A percentile compares a stretch with the other conserved stretches of the same genome.
Evolutionary conservation across 2,888 invertebrate species (phyloP).

Genomic region (Pollenia labialis): DNA sequence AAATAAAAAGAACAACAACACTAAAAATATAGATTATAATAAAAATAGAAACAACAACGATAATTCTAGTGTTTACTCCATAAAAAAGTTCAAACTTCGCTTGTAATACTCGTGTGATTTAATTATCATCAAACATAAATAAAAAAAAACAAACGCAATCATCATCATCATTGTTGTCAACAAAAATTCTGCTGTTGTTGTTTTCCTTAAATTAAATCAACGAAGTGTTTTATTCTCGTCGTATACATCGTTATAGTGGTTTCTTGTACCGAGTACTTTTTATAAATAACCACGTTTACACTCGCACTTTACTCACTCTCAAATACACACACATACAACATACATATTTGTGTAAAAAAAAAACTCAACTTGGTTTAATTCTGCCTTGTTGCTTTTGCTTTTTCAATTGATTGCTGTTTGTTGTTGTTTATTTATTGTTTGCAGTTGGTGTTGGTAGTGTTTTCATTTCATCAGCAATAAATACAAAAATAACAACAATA

Average conservation of each 20-base stretch:
- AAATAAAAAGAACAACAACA: slow-evolving; percentile 17
- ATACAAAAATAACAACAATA: slow-evolving; percentile 2
- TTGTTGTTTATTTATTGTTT: slow-evolving; percentile 27
- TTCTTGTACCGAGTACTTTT: slow-evolving; percentile 39
- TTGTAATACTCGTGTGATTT: slow-evolving; percentile 1
- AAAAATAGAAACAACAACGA: slow-evolving; percentile 1
- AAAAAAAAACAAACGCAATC: slow-evolving; percentile 13
- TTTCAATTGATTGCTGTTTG: slow-evolving; percentile 23
- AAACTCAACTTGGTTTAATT: slow-evolving; percentile 45
- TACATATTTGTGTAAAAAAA: not conserved
- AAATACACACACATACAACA: not conserved
- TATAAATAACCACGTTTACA: not conserved
- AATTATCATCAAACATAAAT: not conserved
- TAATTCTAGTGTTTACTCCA: not conserved
- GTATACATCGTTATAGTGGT: no score
- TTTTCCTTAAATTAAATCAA: slow-evolving; percentile 33
- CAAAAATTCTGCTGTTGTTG: not conserved
- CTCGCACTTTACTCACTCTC: not conserved
- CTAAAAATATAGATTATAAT: not conserved
- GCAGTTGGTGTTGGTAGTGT: not conserved
- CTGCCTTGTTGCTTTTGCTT: slow-evolving; percentile 34
- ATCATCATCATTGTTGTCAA: slow-evolving; percentile 1
- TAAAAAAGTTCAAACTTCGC: slow-evolving; percentile 12
- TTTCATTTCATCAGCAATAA: slow-evolving; percentile 11
- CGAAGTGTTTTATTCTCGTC: slow-evolving; percentile 37